These are phyloP conservation scores for Hydractinia symbiolongicarpus DNA, from an alignment of 30 jellyfish, hydroid and myxozoan species.

Conservation along the genomic window DNA sequence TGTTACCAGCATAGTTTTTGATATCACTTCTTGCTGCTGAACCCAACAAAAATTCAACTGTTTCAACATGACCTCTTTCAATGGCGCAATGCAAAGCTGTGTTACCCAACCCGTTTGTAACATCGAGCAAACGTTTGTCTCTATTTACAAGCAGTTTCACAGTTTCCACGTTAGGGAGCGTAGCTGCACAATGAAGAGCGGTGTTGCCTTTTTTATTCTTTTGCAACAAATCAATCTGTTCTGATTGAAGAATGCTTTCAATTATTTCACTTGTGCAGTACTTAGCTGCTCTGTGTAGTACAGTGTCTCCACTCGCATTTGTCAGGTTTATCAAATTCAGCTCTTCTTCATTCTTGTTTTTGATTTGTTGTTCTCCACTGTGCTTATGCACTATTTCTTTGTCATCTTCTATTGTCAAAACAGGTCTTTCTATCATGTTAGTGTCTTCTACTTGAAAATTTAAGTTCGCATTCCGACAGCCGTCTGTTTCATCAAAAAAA, in stretches of 20 bases:
- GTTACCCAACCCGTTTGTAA: conserved; percentile 10
- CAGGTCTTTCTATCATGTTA: neutral
- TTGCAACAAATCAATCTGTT: neutral
- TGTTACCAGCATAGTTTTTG: neutral
- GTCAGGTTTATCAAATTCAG: neutral
- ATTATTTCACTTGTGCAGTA: neutral
- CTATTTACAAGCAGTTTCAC: neutral
- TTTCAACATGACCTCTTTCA: neutral
- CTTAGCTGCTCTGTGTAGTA: neutral
- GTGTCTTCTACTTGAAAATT: neutral
- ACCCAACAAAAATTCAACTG: neutral
- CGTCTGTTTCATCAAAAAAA: neutral
- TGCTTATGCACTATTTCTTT: neutral
- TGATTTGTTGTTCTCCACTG: neutral
- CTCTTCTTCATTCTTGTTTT: neutral
- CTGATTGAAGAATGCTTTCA: neutral
- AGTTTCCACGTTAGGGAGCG: neutral
- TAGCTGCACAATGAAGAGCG: conserved; percentile 12
- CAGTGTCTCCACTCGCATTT: neutral
- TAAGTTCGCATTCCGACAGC: neutral
- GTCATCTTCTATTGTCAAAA: neutral
- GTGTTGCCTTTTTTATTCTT: conserved; percentile 4
- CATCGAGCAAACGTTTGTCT: conserved; percentile 1
- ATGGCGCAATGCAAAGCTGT: conserved; percentile 12
- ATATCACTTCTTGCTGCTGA: neutral